Base-by-base conservation (phyloP, 2,797 vertebrate genomes). In the Hydrocynus forskahlii region DNA sequence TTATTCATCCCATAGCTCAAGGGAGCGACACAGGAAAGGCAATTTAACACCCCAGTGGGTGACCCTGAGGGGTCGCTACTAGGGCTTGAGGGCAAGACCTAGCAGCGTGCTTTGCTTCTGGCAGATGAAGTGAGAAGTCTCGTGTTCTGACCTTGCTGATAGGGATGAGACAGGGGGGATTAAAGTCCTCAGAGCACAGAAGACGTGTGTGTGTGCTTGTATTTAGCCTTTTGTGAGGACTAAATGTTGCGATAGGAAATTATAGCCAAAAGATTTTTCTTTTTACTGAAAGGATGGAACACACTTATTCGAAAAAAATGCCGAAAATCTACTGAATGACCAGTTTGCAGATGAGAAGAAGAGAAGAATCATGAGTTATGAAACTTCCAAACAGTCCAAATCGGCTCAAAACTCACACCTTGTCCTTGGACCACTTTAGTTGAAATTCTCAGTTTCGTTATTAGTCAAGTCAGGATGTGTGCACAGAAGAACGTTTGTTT, bases 1-100 rank as follows among this genome's bases (percentile, higher is more conserved):
- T 86, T 81, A 84, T 76, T 82, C 72, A 84, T 80, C 75, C 79
- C 29, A 35, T 21, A 38, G 59, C 62, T 43, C 13, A 23, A 17
- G 66, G 8, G n/a, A 67, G 69, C 70, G 57, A 55, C 25, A 48
- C 48, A 50, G 25, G 54, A 13, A 38, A 35, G 43, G 86, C 74
- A 76, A 81, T 71, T 19, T 14, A 54, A 76, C 64, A 67, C 64
- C 38, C 17, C 67, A 50, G 50, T 25, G 0, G 63, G 57, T 62
- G 74, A 83, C 80, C 52, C 76, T 45, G 52, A 52, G 29, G 63
- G 55, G 66, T 78, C 80, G 4, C 1, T 66, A 43, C 76, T 29
- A 14, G 7, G 35, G 52, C 48, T 0, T 10, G 21, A 43, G 71
- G 68, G 73, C 78, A 76, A 38, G 55, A 35, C 63, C 75, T 14